A percentile compares a stretch with the other conserved stretches of the same genome.
Conservation (phyloP, 2,888 invertebrate genomes). For the Autographa gamma region DNA sequence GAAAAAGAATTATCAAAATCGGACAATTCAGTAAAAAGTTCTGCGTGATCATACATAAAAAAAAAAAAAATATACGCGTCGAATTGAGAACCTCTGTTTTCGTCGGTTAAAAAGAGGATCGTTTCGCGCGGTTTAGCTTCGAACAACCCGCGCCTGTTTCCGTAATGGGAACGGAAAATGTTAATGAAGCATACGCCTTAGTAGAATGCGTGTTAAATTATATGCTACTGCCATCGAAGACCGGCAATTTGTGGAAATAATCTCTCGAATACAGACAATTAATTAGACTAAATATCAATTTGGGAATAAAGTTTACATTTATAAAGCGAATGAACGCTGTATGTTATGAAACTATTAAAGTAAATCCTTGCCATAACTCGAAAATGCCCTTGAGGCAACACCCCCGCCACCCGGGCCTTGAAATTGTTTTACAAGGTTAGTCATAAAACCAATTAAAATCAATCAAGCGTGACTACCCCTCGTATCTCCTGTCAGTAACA, state of each 20-base stretch:
- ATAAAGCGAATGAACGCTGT: conserved; percentile 36
- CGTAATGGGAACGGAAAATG: conserved; percentile 85
- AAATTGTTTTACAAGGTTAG: conserved; percentile 70
- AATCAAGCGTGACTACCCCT: conserved; percentile 69
- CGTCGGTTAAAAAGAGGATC: conserved; percentile 85
- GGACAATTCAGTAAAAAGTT: too few species aligned
- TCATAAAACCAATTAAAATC: conserved; percentile 79
- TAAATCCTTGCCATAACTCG: conserved; percentile 55
- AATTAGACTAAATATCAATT: conserved; percentile 69
- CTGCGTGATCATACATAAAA: too few species aligned
- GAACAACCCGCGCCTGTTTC: conserved; percentile 77
- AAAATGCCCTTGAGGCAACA: conserved; percentile 52
- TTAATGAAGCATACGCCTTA: conserved; percentile 80
- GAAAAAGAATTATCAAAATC: too few species aligned
- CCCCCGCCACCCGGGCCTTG: conserved; percentile 59
- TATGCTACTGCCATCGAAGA: conserved; percentile 64
- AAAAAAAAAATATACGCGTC: too few species aligned
- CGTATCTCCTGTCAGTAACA: conserved; percentile 64
- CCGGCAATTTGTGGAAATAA: conserved; percentile 75
- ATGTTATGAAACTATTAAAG: conserved; percentile 52
- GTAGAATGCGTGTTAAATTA: conserved; percentile 76
- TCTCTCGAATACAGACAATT: conserved; percentile 68
- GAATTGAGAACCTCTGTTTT: too few species aligned
- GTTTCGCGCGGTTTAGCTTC: conserved; percentile 84
- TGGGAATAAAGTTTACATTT: conserved; percentile 31